A percentile compares a stretch with the other conserved stretches of the same genome.
phyloP scores from a whole-genome alignment of 2,797 vertebrate species.

The Bothrops alternatus region DNA sequence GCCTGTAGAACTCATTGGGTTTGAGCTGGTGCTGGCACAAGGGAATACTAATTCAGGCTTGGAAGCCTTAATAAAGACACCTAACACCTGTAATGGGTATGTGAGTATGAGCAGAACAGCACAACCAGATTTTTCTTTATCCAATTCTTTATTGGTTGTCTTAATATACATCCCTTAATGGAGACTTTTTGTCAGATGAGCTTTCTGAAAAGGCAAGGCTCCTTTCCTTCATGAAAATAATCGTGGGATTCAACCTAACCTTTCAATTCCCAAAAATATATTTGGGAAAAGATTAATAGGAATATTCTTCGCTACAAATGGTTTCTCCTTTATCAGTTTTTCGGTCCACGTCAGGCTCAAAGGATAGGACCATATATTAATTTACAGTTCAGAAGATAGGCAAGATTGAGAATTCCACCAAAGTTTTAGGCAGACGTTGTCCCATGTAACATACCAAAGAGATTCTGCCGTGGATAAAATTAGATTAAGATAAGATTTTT shows the following conservation, averaged over 20 bases:
- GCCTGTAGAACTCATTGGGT: no score
- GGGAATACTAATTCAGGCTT: no score
- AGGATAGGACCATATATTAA: not conserved
- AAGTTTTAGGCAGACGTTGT: not conserved
- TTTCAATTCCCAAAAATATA: not conserved
- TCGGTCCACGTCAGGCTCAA: not conserved
- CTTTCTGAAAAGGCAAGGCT: not conserved
- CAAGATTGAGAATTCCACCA: not conserved
- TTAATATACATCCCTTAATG: not conserved
- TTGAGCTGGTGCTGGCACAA: no score
- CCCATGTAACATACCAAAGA: not conserved
- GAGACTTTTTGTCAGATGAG: not conserved
- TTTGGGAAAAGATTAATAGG: slow-evolving; percentile 16
- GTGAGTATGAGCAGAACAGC: no score
- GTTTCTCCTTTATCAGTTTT: not conserved
- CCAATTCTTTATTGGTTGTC: no score
- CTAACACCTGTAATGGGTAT: no score
- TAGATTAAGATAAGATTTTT: not conserved
- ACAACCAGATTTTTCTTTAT: no score
- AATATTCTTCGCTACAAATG: slow-evolving; percentile 6
- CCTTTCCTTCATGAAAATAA: not conserved
- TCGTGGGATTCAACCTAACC: not conserved
- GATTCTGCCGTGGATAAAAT: not conserved
- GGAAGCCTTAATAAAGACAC: no score
- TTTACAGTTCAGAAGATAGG: not conserved